Evolutionary conservation across 2,113 vertebrate species (phyloP).

Genomic region (Canis aureus): DNA sequence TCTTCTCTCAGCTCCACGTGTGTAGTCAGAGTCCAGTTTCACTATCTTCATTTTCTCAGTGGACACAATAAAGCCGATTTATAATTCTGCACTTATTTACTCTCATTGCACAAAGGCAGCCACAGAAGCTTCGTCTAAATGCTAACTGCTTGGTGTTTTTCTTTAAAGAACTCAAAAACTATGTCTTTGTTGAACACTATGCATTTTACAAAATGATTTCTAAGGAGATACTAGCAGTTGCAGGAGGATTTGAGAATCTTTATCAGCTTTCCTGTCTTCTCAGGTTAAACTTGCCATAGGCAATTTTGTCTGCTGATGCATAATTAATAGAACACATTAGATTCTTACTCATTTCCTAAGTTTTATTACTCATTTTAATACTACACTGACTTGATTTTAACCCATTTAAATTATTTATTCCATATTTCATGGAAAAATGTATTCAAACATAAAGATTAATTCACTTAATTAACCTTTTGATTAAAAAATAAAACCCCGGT

Average conservation of each 20-base stretch:
- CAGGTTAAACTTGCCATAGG: constrained; percentile 66
- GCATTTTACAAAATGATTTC: constrained; percentile 62
- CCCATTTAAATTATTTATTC: constrained; percentile 73
- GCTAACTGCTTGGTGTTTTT: constrained; percentile 38
- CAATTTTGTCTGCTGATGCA: constrained; percentile 71
- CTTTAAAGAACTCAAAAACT: constrained; percentile 66
- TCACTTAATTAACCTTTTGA: constrained; percentile 79
- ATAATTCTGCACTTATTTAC: constrained; percentile 54
- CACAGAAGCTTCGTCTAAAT: constrained; percentile 62
- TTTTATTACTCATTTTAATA: constrained; percentile 67
- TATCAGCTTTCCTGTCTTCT: constrained; percentile 70
- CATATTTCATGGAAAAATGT: constrained; percentile 68
- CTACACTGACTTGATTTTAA: constrained; percentile 64
- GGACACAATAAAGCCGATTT: constrained; percentile 11
- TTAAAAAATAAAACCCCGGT: constrained; percentile 73
- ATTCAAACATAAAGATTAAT: constrained; percentile 78
- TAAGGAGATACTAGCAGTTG: neutral
- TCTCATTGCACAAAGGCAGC: neutral
- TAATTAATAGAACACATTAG: constrained; percentile 74
- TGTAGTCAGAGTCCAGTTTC: constrained; percentile 41
- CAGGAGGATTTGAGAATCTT: constrained; percentile 57
- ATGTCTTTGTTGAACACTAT: constrained; percentile 47
- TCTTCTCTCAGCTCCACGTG: neutral
- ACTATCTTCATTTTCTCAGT: constrained; percentile 55
- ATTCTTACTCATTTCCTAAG: constrained; percentile 60